Evolutionary conservation across 2,113 vertebrate species (phyloP), one percentile per base, ranked within the genome.

Genomic region (Ictalurus punctatus): DNA sequence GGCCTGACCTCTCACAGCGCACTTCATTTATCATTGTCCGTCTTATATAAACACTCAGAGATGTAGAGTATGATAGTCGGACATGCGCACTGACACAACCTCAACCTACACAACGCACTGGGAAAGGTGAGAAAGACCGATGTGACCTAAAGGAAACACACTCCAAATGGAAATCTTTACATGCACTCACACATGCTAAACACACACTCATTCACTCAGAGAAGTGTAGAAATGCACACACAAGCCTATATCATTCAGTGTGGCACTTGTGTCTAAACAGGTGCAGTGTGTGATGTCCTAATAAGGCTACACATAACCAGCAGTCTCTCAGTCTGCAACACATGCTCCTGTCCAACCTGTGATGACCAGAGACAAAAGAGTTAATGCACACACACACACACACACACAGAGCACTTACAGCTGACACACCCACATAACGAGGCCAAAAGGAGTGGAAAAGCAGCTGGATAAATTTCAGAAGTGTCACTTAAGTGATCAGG

Each of bases 381-480:
- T 59, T 84, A 87, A 89, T n/a, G 69, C 85, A 90, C n/a, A 73
- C 67, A 84, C 88, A 90, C n/a, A 67, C 37, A 73, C n/a, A 12
- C 86, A 89, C 34, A 73, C 30, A 76, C 40, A 17, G 82, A 87
- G 88, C 30, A 54, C 40, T 40, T 73, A 83, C 89, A 90, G 82
- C 59, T 89, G 82, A 90, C 44, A 73, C 56, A 76, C 88, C 78
- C 61, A 78, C 63, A 87, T 58, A 83, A 88, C 23, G 16, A 34
- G 79, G 73, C 48, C 48, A 61, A 76, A 90, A 89, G 87, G 90
- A n/a, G 21, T 65, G 74, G 83, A 76, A 67, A 84, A 83, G 87
- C 93, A 93, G 91, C 92, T 93, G 92, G 69, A 88, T 84, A 92
- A 89, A 92, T 85, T 86, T 90, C 37, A 78, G 81, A 65, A 56